Base-by-base conservation (phyloP, 2,888 invertebrate species). In the Coleophora flavipennella region DNA sequence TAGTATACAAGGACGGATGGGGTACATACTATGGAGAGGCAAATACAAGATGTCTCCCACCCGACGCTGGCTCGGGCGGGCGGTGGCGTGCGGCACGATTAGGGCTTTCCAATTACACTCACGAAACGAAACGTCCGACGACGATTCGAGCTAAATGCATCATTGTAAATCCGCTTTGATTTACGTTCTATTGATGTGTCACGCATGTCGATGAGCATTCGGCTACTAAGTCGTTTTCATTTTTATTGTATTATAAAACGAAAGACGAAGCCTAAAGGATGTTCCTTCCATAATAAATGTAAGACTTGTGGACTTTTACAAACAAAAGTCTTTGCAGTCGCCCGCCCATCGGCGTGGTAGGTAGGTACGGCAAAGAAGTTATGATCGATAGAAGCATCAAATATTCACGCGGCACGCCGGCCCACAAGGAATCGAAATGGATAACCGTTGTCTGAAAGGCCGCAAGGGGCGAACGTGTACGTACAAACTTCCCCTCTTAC, bases 311-410 rank as follows among this genome's bases (percentile, higher is more conserved):
- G 20, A 4, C 20, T 20, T 20, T 20, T 20, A 20, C 3, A 20
- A 20, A 20, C 20, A 20, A 20, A 20, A 20, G 20, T 20, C 3
- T 20, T 20, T 3, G 20, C 20, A 20, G 20, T 20, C 20, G 14
- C 33, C 40, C 40, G 38, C 36, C 20, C 28, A 29, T 31, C 37
- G 10, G 14, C 28, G 50, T 20, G 55, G 50, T n/a, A n/a, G n/a
- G n/a, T n/a, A n/a, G n/a, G n/a, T 58, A 56, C 60, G 57, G 61
- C 69, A 70, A 76, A 77, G 74, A 74, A 78, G 68, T 78, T 76
- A 81, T 83, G 75, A 81, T 83, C 81, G 80, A 83, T 83, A 78
- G 68, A 52, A 63, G 48, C 77, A 83, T 83, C 70, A 83, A 83
- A 81, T 81, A 83, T 83, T 83, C 70, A 81, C 60, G 62, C 60